These are phyloP conservation scores for Chaetops frenatus DNA, from an alignment of 2,113 vertebrate species.

Conservation along the genomic window DNA sequence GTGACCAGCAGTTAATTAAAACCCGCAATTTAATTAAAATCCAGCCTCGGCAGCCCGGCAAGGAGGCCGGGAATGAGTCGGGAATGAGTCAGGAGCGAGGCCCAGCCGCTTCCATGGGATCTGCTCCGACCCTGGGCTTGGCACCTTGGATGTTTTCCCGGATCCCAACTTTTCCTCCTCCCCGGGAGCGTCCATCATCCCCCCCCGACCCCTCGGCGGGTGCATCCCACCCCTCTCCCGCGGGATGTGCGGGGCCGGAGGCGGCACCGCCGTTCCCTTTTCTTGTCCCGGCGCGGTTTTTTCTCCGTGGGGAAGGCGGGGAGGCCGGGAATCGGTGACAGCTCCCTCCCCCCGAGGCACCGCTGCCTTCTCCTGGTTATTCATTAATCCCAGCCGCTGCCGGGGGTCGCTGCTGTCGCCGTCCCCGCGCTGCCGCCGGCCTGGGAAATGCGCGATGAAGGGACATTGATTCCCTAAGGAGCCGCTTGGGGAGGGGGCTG, in stretches of 20 bases:
- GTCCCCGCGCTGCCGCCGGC: rapidly evolving
- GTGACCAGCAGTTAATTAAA: neutral
- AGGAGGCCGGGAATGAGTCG: neutral
- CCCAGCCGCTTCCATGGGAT: neutral
- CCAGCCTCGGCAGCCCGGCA: neutral
- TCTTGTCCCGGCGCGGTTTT: rapidly evolving
- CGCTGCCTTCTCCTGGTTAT: neutral
- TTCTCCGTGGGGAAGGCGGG: rapidly evolving
- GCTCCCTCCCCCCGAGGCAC: neutral
- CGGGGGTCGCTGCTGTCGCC: rapidly evolving
- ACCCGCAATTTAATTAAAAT: neutral
- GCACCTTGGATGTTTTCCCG: rapidly evolving
- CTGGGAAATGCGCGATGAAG: rapidly evolving
- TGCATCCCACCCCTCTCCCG: rapidly evolving
- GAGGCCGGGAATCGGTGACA: neutral
- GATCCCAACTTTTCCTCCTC: neutral
- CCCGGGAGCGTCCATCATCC: neutral
- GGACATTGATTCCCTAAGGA: rapidly evolving
- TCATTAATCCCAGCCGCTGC: neutral
- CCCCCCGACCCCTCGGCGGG: rapidly evolving
- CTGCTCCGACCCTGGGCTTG: rapidly evolving
- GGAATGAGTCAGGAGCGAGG: neutral
- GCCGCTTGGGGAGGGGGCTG: rapidly evolving
- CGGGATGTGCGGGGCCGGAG: rapidly evolving
- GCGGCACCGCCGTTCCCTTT: neutral